Evolutionary conservation across 2,113 vertebrate genomes (phyloP), one percentile per base, ranked within the genome.

Genomic region (Oncorhynchus mykiss): DNA sequence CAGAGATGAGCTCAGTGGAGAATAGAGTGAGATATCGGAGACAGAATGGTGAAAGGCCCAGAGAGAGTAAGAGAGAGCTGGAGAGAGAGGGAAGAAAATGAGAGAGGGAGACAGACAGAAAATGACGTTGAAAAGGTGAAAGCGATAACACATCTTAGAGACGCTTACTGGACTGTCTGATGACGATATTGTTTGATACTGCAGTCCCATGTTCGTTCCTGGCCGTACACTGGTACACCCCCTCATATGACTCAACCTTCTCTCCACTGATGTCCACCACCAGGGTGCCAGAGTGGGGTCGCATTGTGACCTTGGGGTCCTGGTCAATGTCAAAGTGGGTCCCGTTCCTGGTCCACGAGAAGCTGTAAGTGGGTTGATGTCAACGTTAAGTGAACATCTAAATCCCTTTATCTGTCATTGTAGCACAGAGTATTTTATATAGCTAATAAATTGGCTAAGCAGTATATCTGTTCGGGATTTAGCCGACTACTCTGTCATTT

Each of bases 271-370:
- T 97, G 89, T 98, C 96, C 89, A 99, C 86, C 67, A 93, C 87
- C 71, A 99, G 94, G 0, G 97, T 99, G 71, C 97, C 97, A 14
- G 95, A 96, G 85, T 94, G 93, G 39, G 92, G 82, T 87, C 88
- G 96, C 96, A 97, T 96, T 80, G 83, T 95, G 78, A 98, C 95
- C 18, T 92, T 93, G 75, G 92, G 66, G 83, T 98, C 95, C 82
- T 94, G 91, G 70, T 98, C 96, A 7, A 95, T 92, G 88, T 98
- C 96, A 88, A 96, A 99, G 92, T 98, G 96, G 62, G 95, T 97
- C 81, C 97, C 97, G 73, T 99, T 95, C 78, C 94, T 95, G 0
- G 96, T 98, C 97, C 97, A 99, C 62, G 96, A 98, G 85, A 98
- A 99, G 82, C 97, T 99, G 87, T 72, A 54, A 3, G 66, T 31